Base-by-base conservation (phyloP, 2,888 invertebrate species). In the Pollenia amentaria region DNA sequence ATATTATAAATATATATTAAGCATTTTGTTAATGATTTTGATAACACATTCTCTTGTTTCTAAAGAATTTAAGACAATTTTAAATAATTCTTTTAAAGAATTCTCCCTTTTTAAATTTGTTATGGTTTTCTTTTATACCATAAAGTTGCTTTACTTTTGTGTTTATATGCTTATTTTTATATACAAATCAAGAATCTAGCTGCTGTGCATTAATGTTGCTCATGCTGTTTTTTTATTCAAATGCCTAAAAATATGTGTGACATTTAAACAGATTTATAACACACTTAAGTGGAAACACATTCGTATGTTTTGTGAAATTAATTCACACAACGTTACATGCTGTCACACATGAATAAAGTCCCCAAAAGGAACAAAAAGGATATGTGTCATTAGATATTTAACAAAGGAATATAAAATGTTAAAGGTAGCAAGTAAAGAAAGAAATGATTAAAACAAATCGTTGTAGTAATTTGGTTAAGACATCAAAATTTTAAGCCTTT, bases 201-300 rank as follows among this genome's bases (percentile, higher is more conserved):
- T 29, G 29, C 29, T 44, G 10, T 16, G 1, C 3, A 46, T 62
- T 48, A 29, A 4, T 57, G 10, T n/a, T 57, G 44, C 65, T 40
- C 29, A 42, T 14, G 14, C 48, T 73, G 29, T 6, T 9, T 46
- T 7, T 64, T 72, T 73, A 11, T 67, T 67, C 44, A 57, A 29
- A 65, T 53, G 60, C 73, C 60, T 53, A 46, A 79, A 84, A 57
- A 72, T 51, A 73, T 79, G 60, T 73, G 60, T 84, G 67, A 67
- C 73, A 79, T 84, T 78, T 73, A 46, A 57, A 62, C 55, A 70
- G 83, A 70, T 77, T 83, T 81, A 69, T 60, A 18, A 40, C 11
- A 29, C 67, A 21, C 51, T 69, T 69, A 60, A 60, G 60, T 40
- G 1, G 6, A 48, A 75, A 62, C 18, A 62, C 44, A 44, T 44